phyloP scores from a whole-genome alignment of 2,113 vertebrate genomes.

The Indicator indicator region DNA sequence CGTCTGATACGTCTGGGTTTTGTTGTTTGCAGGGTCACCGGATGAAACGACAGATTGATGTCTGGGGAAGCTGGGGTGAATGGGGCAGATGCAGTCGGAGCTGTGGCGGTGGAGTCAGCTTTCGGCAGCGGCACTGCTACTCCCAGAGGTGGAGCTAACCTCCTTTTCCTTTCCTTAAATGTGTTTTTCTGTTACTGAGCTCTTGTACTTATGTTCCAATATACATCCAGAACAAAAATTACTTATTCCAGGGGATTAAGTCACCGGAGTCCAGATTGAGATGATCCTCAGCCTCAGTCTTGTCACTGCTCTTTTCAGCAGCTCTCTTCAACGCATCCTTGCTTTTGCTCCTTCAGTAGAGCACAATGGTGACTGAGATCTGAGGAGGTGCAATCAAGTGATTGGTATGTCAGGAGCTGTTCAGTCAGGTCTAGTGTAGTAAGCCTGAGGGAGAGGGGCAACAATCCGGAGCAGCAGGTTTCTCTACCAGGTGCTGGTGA shows the following conservation, averaged over 20 bases:
- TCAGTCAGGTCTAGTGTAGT: background rate
- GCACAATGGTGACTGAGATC: background rate
- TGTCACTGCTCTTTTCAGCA: background rate
- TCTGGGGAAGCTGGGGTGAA: slow-evolving; percentile 88
- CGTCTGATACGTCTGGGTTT: background rate
- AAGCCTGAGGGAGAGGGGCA: background rate
- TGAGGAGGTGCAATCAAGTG: background rate
- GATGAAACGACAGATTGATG: slow-evolving; percentile 71
- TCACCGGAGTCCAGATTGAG: background rate
- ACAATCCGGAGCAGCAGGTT: background rate
- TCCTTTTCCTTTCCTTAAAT: background rate
- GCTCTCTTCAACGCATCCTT: background rate
- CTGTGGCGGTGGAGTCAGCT: slow-evolving; percentile 88
- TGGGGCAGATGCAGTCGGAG: slow-evolving; percentile 90
- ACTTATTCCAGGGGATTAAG: background rate
- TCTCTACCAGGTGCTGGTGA: rapidly evolving
- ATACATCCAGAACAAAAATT: background rate
- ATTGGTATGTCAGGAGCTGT: background rate
- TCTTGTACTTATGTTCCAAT: background rate
- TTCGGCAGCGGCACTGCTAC: slow-evolving; percentile 83
- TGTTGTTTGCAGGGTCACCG: slow-evolving; percentile 37
- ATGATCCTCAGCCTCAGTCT: background rate
- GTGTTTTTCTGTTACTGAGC: background rate
- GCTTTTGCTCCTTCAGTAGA: background rate
- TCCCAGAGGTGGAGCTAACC: slow-evolving; percentile 81